Base-by-base conservation (phyloP, 2,797 vertebrate genomes). In the Podarcis siculus region DNA sequence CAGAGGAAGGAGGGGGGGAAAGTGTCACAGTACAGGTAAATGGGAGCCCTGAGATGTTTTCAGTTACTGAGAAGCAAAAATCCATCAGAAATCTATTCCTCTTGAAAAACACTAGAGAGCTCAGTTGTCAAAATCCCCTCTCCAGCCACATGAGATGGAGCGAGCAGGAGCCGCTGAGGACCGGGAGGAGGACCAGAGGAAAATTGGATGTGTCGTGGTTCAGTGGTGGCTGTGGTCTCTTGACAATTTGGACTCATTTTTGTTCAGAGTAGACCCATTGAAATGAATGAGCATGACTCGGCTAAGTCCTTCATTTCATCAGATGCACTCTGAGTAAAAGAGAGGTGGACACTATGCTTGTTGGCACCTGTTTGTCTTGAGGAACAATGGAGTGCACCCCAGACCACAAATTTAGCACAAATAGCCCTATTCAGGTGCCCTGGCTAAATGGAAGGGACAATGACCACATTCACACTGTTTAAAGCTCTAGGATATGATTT, bases 81-180 rank as follows among this genome's bases (percentile, higher is more conserved):
- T 92, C 84, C 55, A 80, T 92, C 79, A 90, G 84, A 92, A 94
- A 91, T 88, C 64, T 88, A 73, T 90, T 83, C 69, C 76, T 91
- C 84, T 94, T 81, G 82, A 92, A 95, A 88, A 94, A 30, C 75
- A 93, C 75, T 83, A 86, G 23, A 92, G 42, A 92, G 89, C 2
- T 42, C 0, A 0, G 13, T 21, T 88, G 15, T 91, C 81, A 83
- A 89, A 93, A 90, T 90, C 77, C 32, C 13, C 42, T 79, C 72
- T 39, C 76, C 17, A 61, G 8, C 66, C 39, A 3, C 49, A 45
- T 45, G 77, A 67, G 61, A 69, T 42, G 4, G 19, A 15, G 7
- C 10, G 27, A 72, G 32, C 64, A 25, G 27, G 49, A 78, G 21
- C n/a, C 39, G 27, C 19, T 69, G 39, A 45, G 25, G 23, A 58